Percentiles rank a stretch among this genome's conserved stretches.
Conservation (phyloP, 1,140 invertebrate species). For the Drosophila ogumai region DNA sequence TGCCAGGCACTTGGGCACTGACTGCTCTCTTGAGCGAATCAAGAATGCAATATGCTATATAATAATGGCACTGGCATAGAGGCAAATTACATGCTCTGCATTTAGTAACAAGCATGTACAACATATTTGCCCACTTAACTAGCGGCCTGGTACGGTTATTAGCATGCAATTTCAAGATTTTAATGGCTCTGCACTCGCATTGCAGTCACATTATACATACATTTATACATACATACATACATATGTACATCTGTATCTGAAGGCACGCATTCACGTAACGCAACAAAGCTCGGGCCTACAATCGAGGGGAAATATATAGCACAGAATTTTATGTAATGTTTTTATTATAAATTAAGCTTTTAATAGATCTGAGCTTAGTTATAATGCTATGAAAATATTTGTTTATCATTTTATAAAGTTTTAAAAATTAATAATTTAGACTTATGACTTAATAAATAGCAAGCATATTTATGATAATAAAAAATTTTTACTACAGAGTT, state of each 20-base stretch:
- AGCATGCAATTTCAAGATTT: slow-evolving; percentile 81
- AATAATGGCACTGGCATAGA: slow-evolving; percentile 69
- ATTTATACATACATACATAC: neutral
- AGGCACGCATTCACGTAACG: slow-evolving; percentile 25
- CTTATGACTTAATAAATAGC: no score
- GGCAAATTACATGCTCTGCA: slow-evolving; percentile 77
- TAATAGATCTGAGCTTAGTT: neutral
- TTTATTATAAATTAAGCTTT: neutral
- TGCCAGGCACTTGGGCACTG: slow-evolving; percentile 24
- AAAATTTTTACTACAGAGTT: no score
- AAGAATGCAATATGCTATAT: slow-evolving; percentile 51
- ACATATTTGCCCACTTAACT: slow-evolving; percentile 81
- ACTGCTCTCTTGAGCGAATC: slow-evolving; percentile 43
- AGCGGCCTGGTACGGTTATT: slow-evolving; percentile 69
- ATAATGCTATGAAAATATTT: neutral
- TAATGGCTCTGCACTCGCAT: slow-evolving; percentile 66
- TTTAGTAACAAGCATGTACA: slow-evolving; percentile 81
- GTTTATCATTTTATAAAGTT: no score
- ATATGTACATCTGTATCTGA: slow-evolving; percentile 8
- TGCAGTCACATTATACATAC: slow-evolving; percentile 49
- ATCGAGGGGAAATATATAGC: slow-evolving; percentile 5
- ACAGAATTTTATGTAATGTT: neutral
- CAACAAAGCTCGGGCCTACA: slow-evolving; percentile 32
- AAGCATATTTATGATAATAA: no score
- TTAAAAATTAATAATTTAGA: neutral